phyloP scores from a whole-genome alignment of 2,888 invertebrate genomes.

The Nemapogon koenigi region DNA sequence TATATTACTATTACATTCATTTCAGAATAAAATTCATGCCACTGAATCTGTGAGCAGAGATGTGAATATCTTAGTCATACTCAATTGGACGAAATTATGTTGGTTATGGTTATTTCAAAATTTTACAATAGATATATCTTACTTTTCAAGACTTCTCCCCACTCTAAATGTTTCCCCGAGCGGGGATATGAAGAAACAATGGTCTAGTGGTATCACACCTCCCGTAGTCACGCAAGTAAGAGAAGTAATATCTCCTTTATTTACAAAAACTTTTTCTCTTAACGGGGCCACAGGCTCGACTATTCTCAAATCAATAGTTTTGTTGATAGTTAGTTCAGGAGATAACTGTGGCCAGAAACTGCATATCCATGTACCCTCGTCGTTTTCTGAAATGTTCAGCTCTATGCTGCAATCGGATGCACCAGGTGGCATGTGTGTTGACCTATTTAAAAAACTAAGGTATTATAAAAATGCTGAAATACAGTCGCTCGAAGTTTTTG shows the following conservation, averaged over 20 bases:
- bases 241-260: conserved; percentile 9
- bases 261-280: conserved; percentile 6
- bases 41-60: too few species aligned
- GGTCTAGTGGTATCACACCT: conserved; percentile 10
- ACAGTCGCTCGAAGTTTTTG: too few species aligned
- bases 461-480: not conserved
- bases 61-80: too few species aligned
- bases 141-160: too few species aligned
- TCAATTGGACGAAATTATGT: too few species aligned
- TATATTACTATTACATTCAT: too few species aligned
- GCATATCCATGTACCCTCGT: conserved; percentile 12
- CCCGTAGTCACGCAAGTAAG: conserved; percentile 11
- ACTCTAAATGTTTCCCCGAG: not conserved
- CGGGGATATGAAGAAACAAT: conserved; percentile 12
- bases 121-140: too few species aligned
- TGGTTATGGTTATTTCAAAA: too few species aligned
- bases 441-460: conserved; percentile 1
- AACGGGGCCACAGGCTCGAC: conserved; percentile 9
- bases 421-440: conserved; percentile 8
- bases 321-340: conserved; percentile 9
- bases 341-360: conserved; percentile 10
- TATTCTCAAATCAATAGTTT: conserved; percentile 10
- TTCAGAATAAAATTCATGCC: too few species aligned
- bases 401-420: conserved; percentile 11
- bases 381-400: conserved; percentile 2